Evolutionary conservation across 2,113 vertebrate genomes (phyloP), one percentile per base, ranked within the genome.

Genomic region (Bucco capensis): DNA sequence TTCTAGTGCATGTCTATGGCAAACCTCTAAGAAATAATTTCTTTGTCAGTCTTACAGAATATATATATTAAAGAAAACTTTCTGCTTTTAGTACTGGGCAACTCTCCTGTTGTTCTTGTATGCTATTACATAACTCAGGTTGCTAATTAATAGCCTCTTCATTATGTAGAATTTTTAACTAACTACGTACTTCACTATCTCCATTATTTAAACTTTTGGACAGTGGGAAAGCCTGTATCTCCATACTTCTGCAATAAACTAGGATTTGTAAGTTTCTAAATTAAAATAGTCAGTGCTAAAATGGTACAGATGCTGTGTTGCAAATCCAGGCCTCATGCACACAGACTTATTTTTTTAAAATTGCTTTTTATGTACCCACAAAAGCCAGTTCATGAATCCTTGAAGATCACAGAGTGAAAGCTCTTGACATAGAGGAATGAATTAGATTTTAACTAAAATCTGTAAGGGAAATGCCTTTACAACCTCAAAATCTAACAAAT

Each of bases 121-220:
- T 0, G 1, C 27, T 18, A 31, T 44, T n/a, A 31, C 2, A 6
- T 25, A 40, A 37, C 31, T 65, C 9, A 65, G 42, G 5, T 40
- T 69, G 24, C 2, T 78, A 24, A 47, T 8, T 19, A 7, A 5
- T 46, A 88, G 17, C 4, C 2, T 58, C n/a, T 54, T 74, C 3
- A 24, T 33, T 49, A 70, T 61, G 61, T 35, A 76, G 21, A 69
- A 51, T 46, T 47, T 83, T 72, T 57, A 74, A 25, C 7, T 62
- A 35, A 51, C 30, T 64, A 9, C 11, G 5, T 24, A 40, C n/a
- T 58, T 57, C 0, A 0, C 58, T 42, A 15, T 69, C 1, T 69
- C 31, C 25, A 15, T 40, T 70, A 53, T 24, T 79, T 60, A 27
- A 25, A 37, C 4, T 66, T 84, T 15, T 15, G 23, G 44, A 33